Percentiles rank a stretch among this genome's conserved stretches.
Conservation (phyloP, 2,888 invertebrate genomes). For the Plemyria rubiginata region DNA sequence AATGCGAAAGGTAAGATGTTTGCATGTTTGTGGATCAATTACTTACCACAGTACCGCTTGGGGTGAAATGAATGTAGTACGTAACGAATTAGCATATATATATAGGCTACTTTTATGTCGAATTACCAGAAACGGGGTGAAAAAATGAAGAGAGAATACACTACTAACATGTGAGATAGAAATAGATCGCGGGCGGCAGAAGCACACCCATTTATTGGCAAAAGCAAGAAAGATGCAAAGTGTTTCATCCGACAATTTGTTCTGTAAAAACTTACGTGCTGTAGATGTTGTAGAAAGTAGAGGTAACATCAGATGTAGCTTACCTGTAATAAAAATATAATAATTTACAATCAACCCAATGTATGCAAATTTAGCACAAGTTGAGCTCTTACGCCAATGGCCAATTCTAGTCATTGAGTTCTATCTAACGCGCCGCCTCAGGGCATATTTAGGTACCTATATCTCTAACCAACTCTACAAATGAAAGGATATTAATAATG, state of each 20-base stretch:
- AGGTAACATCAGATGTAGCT: slow-evolving; percentile 27
- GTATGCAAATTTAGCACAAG: not conserved
- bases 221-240: not conserved
- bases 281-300: slow-evolving; percentile 15
- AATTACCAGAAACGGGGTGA: too few relatives aligned
- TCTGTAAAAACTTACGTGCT: slow-evolving; percentile 26
- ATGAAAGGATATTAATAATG: not conserved
- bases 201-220: not conserved
- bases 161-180: too few relatives aligned
- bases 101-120: too few relatives aligned
- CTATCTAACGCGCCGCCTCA: not conserved
- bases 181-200: too few relatives aligned
- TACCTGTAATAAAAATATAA: slow-evolving; percentile 38
- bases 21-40: too few relatives aligned
- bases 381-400: not conserved
- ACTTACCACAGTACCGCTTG: too few relatives aligned
- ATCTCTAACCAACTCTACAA: too few relatives aligned
- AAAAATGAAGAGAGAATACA: too few relatives aligned
- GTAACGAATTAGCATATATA: too few relatives aligned
- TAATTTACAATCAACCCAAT: slow-evolving; percentile 1
- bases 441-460: not conserved
- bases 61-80: too few relatives aligned
- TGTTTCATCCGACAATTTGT: not conserved
- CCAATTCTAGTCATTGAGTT: not conserved
- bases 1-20: too few relatives aligned